phyloP scores from a whole-genome alignment of 2,797 vertebrate species.

The Microhierax caerulescens region DNA sequence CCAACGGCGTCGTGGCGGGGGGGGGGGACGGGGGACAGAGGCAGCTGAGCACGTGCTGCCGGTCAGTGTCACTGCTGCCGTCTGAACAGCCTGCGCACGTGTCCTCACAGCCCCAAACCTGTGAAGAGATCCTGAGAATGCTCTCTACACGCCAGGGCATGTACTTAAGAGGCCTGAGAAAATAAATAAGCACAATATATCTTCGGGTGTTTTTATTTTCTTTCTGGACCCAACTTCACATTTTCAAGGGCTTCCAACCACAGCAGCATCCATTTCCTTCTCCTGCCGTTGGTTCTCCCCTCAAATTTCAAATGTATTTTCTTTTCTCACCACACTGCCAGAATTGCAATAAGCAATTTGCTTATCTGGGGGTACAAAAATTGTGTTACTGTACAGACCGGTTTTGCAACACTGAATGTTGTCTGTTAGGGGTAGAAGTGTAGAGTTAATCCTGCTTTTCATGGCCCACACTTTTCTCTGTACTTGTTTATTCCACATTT shows the following conservation, averaged over 20 bases:
- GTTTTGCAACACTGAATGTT: not conserved
- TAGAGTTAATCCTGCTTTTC: constrained; percentile 7
- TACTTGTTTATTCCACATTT: constrained; percentile 17
- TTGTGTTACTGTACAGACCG: not conserved
- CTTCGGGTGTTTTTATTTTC: not conserved
- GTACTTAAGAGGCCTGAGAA: not conserved
- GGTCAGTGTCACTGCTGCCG: not conserved
- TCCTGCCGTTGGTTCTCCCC: not conserved
- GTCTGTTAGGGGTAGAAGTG: not conserved
- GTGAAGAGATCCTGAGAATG: not conserved
- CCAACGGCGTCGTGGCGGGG: rapidly evolving
- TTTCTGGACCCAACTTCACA: not conserved
- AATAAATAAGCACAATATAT: not conserved
- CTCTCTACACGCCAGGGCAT: not conserved
- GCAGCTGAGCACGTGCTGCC: not conserved
- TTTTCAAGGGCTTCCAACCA: not conserved
- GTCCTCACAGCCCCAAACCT: not conserved
- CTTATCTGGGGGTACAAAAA: constrained; percentile 10
- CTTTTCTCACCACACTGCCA: not conserved
- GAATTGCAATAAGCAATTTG: constrained; percentile 1
- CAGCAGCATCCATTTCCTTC: not conserved
- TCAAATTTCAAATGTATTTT: not conserved
- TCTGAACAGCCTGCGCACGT: not conserved
- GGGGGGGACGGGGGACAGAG: not conserved
- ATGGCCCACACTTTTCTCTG: not conserved